phyloP scores from a whole-genome alignment of 2,888 invertebrate species.

The Philhelius pedissequus region DNA sequence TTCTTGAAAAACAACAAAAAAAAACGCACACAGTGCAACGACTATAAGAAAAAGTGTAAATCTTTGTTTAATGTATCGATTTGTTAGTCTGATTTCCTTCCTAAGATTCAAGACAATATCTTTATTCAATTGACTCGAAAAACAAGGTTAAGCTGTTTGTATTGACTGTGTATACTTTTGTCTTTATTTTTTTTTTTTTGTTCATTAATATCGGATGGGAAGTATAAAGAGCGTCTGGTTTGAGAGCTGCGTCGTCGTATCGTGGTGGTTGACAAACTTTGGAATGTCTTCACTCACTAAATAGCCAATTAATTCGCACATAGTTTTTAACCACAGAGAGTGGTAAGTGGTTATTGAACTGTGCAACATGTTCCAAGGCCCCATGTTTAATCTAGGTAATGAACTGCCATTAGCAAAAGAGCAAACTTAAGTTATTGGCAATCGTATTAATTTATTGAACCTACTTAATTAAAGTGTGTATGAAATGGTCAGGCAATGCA shows the following conservation, averaged over 20 bases:
- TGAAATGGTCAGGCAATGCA: not conserved
- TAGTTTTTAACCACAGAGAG: not conserved
- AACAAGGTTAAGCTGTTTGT: slow-evolving; percentile 7
- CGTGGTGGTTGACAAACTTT: not conserved
- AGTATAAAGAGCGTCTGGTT: not conserved
- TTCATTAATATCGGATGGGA: not conserved
- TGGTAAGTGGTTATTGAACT: slow-evolving; percentile 9
- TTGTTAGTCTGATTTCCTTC: slow-evolving; percentile 2
- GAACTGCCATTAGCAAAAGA: not conserved
- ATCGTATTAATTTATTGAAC: not conserved
- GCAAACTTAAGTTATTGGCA: slow-evolving; percentile 1
- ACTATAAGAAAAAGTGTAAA: not conserved
- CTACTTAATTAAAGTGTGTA: not conserved
- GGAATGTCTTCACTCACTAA: slow-evolving; percentile 8
- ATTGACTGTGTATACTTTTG: not conserved
- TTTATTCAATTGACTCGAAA: not conserved
- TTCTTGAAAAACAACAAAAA: not conserved
- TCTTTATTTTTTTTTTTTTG: not conserved
- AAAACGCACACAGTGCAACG: not conserved
- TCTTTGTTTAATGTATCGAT: not conserved
- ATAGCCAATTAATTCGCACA: slow-evolving; percentile 23
- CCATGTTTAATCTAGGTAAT: not conserved
- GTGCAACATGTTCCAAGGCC: not conserved
- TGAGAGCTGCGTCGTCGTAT: not conserved
- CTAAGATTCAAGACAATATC: not conserved